phyloP scores from a whole-genome alignment of 2,797 vertebrate species.

The Rachycentron canadum region DNA sequence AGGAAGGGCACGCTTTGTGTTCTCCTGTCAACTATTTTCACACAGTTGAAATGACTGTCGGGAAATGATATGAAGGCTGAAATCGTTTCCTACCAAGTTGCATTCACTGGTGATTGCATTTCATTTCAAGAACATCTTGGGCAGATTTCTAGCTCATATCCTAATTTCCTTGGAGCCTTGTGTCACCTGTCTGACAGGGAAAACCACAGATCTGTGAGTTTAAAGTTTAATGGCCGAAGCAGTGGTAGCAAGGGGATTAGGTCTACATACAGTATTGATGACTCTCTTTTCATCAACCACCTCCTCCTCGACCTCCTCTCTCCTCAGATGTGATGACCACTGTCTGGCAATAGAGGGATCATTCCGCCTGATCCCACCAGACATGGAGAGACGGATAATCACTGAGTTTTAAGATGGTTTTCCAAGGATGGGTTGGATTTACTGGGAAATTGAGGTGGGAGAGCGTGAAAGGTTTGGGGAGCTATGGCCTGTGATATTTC shows the following conservation, averaged over 20 bases:
- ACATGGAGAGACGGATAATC: conserved; percentile 44
- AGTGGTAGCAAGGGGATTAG: conserved; percentile 69
- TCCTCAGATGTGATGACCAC: conserved; percentile 68
- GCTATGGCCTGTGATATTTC: conserved; percentile 27
- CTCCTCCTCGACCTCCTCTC: conserved; percentile 54
- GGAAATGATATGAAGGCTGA: conserved; percentile 3
- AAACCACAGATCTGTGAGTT: conserved; percentile 79
- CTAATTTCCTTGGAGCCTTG: conserved; percentile 68
- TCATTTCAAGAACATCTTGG: conserved; percentile 47
- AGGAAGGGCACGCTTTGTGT: conserved; percentile 27
- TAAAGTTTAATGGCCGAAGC: conserved; percentile 82
- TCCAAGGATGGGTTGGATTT: conserved; percentile 54
- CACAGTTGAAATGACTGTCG: neutral
- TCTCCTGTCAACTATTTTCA: conserved; percentile 11
- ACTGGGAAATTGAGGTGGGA: conserved; percentile 50
- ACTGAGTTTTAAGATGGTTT: conserved; percentile 56
- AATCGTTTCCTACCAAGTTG: conserved; percentile 13
- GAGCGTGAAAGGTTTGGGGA: conserved; percentile 1
- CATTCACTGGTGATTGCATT: conserved; percentile 20
- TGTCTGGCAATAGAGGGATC: conserved; percentile 63
- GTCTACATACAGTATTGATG: conserved; percentile 83
- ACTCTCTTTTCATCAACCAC: conserved; percentile 75
- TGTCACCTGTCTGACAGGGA: conserved; percentile 78
- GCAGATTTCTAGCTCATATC: conserved; percentile 45
- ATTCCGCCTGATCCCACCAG: conserved; percentile 47